Percentiles rank a stretch among this genome's conserved stretches.
Evolutionary conservation across 2,888 invertebrate genomes (phyloP).

Genomic region (Diloba caeruleocephala): DNA sequence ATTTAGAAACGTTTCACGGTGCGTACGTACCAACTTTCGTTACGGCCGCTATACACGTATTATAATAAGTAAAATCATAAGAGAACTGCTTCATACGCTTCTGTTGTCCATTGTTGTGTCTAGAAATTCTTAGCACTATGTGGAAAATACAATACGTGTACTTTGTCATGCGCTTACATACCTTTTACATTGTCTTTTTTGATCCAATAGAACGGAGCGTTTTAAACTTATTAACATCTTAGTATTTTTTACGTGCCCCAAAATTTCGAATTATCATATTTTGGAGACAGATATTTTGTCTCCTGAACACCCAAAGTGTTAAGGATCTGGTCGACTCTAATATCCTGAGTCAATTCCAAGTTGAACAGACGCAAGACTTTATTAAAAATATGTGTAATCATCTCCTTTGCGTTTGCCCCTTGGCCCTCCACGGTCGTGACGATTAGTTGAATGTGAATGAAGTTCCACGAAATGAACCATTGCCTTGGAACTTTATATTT

Average conservation of each 20-base stretch:
- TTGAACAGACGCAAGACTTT: too few species aligned
- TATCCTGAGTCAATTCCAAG: too few species aligned
- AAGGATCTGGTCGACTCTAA: too few species aligned
- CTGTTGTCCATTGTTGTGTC: constrained; percentile 45
- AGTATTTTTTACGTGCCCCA: too few species aligned
- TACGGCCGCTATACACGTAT: constrained; percentile 31
- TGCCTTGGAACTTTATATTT: too few species aligned
- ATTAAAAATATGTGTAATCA: too few species aligned
- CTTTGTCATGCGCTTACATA: constrained; percentile 26
- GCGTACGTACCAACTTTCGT: constrained; percentile 40
- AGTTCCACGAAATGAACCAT: too few species aligned
- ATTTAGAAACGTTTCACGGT: constrained; percentile 34
- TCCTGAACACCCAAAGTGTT: too few species aligned
- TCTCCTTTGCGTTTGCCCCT: too few species aligned
- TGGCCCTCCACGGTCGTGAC: too few species aligned
- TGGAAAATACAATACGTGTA: constrained; percentile 42
- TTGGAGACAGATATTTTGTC: too few species aligned
- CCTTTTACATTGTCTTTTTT: constrained; percentile 20
- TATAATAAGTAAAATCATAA: constrained; percentile 37
- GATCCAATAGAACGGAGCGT: constrained; percentile 6
- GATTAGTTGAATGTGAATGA: too few species aligned
- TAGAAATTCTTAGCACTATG: constrained; percentile 36
- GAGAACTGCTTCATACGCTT: constrained; percentile 28
- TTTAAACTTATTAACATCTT: not conserved
- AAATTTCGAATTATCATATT: not conserved